These are phyloP conservation scores for Heterochromis multidens DNA, from an alignment of 2,113 vertebrate species.

Conservation along the genomic window DNA sequence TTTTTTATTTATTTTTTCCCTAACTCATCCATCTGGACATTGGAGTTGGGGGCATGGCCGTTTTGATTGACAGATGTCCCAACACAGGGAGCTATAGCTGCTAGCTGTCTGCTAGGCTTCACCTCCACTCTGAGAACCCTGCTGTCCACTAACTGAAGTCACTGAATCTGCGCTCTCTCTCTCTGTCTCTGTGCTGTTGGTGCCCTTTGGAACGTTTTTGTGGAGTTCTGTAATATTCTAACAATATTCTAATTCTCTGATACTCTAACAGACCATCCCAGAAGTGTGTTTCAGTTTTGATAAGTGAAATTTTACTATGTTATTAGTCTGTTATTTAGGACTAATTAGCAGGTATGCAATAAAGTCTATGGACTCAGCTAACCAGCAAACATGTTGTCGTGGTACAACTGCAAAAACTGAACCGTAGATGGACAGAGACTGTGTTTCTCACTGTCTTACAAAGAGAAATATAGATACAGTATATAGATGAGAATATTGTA, in stretches of 20 bases:
- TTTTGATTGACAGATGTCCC: not conserved
- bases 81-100: not conserved
- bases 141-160: not conserved
- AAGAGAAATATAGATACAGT: no score
- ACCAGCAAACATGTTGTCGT: not conserved
- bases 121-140: not conserved
- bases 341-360: not conserved
- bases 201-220: not conserved
- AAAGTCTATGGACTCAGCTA: not conserved
- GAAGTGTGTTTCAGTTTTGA: not conserved
- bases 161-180: not conserved
- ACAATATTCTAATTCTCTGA: not conserved
- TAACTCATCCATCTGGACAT: not conserved
- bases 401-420: no score
- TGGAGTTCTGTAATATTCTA: no score
- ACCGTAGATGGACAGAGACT: no score
- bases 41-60: not conserved
- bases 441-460: no score
- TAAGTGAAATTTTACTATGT: not conserved
- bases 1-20: no score
- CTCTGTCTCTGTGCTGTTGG: not conserved
- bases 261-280: accelerated
- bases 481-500: no score
- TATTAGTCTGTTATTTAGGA: not conserved
- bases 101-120: not conserved